Evolutionary conservation across 2,888 invertebrate genomes (phyloP).

Genomic region (Halocaridina rubra): DNA sequence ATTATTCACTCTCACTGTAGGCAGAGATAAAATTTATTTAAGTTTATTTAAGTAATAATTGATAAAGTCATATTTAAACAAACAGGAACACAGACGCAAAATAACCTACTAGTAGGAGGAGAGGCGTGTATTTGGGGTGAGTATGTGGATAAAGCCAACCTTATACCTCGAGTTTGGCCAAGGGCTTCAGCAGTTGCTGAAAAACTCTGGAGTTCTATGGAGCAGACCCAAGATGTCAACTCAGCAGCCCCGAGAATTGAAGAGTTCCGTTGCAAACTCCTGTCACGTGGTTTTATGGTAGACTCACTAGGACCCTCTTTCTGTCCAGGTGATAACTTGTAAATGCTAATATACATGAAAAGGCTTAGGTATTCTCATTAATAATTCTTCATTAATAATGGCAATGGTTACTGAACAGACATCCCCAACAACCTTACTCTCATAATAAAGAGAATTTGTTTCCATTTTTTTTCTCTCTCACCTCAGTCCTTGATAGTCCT

Average conservation of each 20-base stretch:
- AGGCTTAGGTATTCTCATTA: too few species aligned
- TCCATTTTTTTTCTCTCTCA: too few species aligned
- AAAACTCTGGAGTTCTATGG: constrained; percentile 78
- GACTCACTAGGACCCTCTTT: constrained; percentile 79
- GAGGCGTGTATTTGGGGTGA: constrained; percentile 96
- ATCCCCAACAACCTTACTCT: too few species aligned
- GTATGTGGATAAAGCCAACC: constrained; percentile 78
- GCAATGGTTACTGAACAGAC: too few species aligned
- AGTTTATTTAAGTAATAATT: too few species aligned
- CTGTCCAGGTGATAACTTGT: constrained; percentile 68
- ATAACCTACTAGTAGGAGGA: constrained; percentile 82
- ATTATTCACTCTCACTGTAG: too few species aligned
- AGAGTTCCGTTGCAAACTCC: constrained; percentile 78
- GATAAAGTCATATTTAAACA: too few species aligned
- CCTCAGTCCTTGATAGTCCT: too few species aligned
- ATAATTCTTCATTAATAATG: too few species aligned
- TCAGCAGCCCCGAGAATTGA: constrained; percentile 75
- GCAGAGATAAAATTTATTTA: too few species aligned
- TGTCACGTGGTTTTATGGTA: constrained; percentile 76
- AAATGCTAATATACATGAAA: not conserved
- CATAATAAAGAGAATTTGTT: too few species aligned
- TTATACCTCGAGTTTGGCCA: constrained; percentile 80
- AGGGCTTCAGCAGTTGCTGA: constrained; percentile 88
- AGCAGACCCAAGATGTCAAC: constrained; percentile 67
- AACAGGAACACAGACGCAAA: constrained; percentile 71